Evolutionary conservation across 1,140 invertebrate species (phyloP).

Genomic region (Drosophila micromelanica): DNA sequence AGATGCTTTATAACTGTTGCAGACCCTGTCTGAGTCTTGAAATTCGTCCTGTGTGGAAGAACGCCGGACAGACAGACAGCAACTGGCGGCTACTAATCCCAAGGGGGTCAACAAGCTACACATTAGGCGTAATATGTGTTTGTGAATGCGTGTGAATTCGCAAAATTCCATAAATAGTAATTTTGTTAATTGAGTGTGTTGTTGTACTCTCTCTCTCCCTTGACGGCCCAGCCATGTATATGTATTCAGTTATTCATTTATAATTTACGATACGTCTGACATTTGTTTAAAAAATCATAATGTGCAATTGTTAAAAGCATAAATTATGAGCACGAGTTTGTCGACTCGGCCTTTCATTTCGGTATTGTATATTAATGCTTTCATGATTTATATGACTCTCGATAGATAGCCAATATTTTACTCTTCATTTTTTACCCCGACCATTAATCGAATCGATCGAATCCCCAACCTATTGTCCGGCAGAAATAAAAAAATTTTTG

Average conservation of each 20-base stretch:
- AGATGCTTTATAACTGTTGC: slow-evolving; percentile 1
- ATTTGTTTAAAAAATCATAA: slow-evolving; percentile 72
- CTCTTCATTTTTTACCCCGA: background rate
- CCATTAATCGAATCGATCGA: background rate
- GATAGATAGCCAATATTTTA: slow-evolving; percentile 17
- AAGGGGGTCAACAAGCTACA: slow-evolving; percentile 43
- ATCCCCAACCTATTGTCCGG: slow-evolving; percentile 10
- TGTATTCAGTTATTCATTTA: slow-evolving; percentile 38
- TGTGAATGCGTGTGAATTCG: slow-evolving; percentile 9
- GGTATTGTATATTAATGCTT: slow-evolving; percentile 24
- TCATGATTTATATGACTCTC: slow-evolving; percentile 61
- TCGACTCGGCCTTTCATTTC: slow-evolving; percentile 15
- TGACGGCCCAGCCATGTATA: background rate
- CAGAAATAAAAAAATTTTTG: slow-evolving; percentile 63
- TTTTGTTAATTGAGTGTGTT: slow-evolving; percentile 74
- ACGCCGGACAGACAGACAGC: slow-evolving; percentile 51
- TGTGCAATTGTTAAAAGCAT: slow-evolving; percentile 60
- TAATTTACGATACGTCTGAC: slow-evolving; percentile 42
- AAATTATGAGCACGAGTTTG: slow-evolving; percentile 48
- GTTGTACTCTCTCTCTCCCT: slow-evolving; percentile 1
- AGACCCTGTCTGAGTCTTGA: background rate
- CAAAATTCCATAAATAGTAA: slow-evolving; percentile 77
- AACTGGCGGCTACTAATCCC: slow-evolving; percentile 75
- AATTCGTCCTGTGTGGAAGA: slow-evolving; percentile 9
- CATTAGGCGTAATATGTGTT: background rate